These are phyloP conservation scores for Callosobruchus maculatus DNA, from an alignment of 2,888 invertebrate species.

Conservation along the genomic window DNA sequence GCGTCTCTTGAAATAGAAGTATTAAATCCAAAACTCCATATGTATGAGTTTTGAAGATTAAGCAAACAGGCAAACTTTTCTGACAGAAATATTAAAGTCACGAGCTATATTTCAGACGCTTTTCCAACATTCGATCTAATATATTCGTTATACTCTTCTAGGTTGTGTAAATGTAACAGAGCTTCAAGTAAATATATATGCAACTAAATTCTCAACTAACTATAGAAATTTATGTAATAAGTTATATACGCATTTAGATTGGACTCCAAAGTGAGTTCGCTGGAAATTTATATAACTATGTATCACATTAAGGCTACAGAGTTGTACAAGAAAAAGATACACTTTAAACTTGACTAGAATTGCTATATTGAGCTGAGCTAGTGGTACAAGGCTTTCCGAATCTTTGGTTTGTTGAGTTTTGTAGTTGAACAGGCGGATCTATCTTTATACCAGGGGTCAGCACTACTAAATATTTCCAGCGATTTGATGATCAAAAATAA, in stretches of 20 bases:
- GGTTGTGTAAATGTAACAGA: conserved; percentile 3
- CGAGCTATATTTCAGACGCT: neutral
- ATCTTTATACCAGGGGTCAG: too few relatives aligned
- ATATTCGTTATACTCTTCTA: conserved; percentile 5
- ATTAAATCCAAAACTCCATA: neutral
- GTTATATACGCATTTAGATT: conserved; percentile 16
- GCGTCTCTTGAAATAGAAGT: neutral
- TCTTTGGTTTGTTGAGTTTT: too few relatives aligned
- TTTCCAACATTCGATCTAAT: neutral
- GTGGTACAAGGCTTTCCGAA: neutral
- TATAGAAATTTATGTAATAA: conserved; percentile 18
- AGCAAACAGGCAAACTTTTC: neutral
- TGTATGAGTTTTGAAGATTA: neutral
- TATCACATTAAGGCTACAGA: conserved; percentile 11
- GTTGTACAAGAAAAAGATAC: neutral
- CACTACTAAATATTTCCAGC: too few relatives aligned
- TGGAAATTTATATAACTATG: conserved; percentile 11
- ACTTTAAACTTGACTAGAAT: neutral
- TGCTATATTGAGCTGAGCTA: neutral
- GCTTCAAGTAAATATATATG: conserved; percentile 13
- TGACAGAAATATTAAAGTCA: neutral
- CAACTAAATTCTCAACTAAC: conserved; percentile 17
- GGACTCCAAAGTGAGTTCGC: conserved; percentile 13
- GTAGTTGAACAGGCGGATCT: too few relatives aligned
- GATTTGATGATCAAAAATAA: too few relatives aligned